Evolutionary conservation across 2,113 vertebrate species (phyloP), one percentile per base, ranked within the genome.

Genomic region (Gracilinanus agilis): DNA sequence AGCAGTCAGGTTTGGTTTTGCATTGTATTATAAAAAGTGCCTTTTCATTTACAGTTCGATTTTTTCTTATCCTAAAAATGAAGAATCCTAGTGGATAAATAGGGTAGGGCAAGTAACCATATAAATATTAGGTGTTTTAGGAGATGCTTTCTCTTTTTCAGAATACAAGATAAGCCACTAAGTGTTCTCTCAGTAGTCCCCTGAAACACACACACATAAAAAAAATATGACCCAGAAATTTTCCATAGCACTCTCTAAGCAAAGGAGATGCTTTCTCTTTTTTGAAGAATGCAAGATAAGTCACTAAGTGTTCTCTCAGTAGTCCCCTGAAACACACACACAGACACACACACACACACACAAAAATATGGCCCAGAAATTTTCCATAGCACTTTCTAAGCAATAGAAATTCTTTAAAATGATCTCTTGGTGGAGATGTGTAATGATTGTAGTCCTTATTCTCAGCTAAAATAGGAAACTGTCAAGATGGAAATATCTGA

Each of bases 31-130:
- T 90, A 16, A 67, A 67, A 95, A 90, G 44, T 88, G 0, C 27
- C 93, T 92, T 91, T 88, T 92, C 9, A 7, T 93, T 61, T 94
- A 53, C 9, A 88, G 8, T 44, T 92, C 27, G 54, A 29, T 88
- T 91, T 96, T 61, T 96, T 90, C 54, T 91, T 55, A 90, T 40
- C 90, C 91, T 90, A 94, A 90, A 94, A 53, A 49, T 93, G 61
- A 58, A 93, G 55, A 44, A 90, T 96, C 2, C n/a, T 91, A 44
- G 11, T 54, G 40, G 10, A 1, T 90, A 49, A 93, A 8, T 91
- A 61, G 27, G 27, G 58, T 61, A 61, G 58, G 58, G 27, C 27
- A 83, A 95, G 27, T 19, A 44, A 53, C 91, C 58, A 16, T 61
- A 25, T 29, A 61, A 27, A 25, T 95, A 9, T 40, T 89, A 89